Base-by-base conservation (phyloP, 2,113 vertebrate species). In the Apeltes quadracus region DNA sequence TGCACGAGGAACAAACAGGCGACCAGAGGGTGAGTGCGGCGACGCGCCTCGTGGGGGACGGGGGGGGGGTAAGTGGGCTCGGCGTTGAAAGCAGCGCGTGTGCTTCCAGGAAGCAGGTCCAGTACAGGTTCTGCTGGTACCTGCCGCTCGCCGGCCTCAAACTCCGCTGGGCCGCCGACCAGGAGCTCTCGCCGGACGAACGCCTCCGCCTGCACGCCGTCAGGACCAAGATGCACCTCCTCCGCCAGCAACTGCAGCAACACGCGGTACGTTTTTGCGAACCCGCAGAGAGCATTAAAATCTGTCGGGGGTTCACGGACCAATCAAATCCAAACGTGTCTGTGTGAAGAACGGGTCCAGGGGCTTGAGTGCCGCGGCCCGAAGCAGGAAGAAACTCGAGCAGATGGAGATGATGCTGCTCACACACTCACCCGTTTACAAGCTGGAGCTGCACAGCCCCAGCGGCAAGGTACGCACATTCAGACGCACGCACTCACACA, bases 121-220 rank as follows among this genome's bases (percentile, higher is more conserved):
- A 92, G 69, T 94, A 94, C 88, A 86, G 90, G 69, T 94, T 92
- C 79, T 76, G 86, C 76, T 94, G 94, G 94, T 93, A 91, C 62
- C 70, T 94, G 50, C 94, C 93, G 2, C 85, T 94, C 4, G 78
- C 82, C 0, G 90, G 90, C 2, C 86, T 94, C 56, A 91, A 69
- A 46, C 64, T 93, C 14, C 83, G 34, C 41, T 93, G 91, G 88
- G 54, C 50, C 9, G 32, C 76, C 3, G 87, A 91, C 13, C 68
- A 83, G 34, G 81, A 87, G 5, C 82, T 32, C 14, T 29, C 84
- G 0, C 13, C 86, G 5, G 90, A 92, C n/a, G 23, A 82, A 7
- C 83, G 88, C 6, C 53, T 80, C 10, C 91, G 92, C 55, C 39
- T 93, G 14, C 87, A 82, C 70, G 48, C 51, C 76, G 80, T 90